Evolutionary conservation across 1,140 invertebrate genomes (phyloP).

Genomic region (Apis cerana): DNA sequence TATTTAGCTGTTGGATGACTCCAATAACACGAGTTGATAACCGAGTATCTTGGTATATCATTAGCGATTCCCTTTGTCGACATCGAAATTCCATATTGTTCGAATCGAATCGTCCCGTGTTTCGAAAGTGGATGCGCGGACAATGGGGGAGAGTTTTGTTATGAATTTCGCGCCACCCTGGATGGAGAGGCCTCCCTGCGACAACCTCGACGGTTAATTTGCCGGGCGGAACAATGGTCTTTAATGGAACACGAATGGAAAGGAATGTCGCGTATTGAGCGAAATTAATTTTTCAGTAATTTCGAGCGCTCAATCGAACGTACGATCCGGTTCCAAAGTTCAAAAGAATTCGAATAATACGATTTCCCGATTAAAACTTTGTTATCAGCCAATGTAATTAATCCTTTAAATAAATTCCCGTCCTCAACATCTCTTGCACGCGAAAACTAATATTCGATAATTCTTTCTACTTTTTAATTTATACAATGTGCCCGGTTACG

Average conservation of each 20-base stretch:
- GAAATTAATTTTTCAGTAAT: constrained; percentile 19
- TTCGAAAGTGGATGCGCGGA: not conserved
- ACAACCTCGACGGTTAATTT: constrained; percentile 36
- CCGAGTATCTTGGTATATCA: constrained; percentile 12
- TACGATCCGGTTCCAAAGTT: not conserved
- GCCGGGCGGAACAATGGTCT: not conserved
- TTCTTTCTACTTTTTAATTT: too few species aligned
- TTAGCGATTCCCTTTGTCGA: constrained; percentile 13
- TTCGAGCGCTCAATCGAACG: not conserved
- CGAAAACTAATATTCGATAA: too few species aligned
- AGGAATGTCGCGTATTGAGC: not conserved
- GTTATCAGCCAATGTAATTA: not conserved
- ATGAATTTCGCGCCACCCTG: not conserved
- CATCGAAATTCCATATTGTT: constrained; percentile 35
- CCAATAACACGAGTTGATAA: constrained; percentile 54
- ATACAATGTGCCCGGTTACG: not conserved
- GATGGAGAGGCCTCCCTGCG: not conserved
- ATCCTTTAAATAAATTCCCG: not conserved
- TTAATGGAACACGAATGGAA: not conserved
- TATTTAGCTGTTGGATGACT: constrained; percentile 60
- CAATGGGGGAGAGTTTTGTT: constrained; percentile 22
- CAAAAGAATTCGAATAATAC: not conserved
- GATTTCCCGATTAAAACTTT: not conserved
- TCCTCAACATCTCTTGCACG: not conserved
- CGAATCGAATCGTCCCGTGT: constrained; percentile 18